phyloP scores from a whole-genome alignment of 2,888 invertebrate species.

The Deladenus siricidicola region DNA sequence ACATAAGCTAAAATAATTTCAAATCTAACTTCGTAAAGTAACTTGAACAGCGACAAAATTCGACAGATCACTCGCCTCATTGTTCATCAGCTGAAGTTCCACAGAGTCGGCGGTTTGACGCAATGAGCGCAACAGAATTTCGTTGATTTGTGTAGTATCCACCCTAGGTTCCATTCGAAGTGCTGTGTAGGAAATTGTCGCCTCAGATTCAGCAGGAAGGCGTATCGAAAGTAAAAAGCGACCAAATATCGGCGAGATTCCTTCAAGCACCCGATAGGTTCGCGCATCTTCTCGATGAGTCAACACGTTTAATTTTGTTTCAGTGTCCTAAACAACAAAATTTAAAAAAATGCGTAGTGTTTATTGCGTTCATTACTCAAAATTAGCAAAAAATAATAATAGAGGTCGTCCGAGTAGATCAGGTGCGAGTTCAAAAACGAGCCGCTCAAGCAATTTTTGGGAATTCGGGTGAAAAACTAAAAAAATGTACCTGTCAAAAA shows the following conservation, averaged over 20 bases:
- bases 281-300: background rate
- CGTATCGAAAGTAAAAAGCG: constrained; percentile 5
- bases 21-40: constrained; percentile 21
- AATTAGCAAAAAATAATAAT: no score
- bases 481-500: no score
- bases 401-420: no score
- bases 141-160: constrained; percentile 14
- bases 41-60: constrained; percentile 36
- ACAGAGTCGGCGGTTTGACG: background rate
- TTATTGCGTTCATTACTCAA: no score
- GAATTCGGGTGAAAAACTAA: no score
- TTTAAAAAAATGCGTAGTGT: no score
- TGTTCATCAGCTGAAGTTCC: constrained; percentile 8
- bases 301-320: background rate
- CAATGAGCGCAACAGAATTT: constrained; percentile 16
- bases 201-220: background rate
- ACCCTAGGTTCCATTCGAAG: constrained; percentile 2
- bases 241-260: constrained; percentile 8
- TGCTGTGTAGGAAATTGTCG: constrained; percentile 6
- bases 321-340: constrained; percentile 8
- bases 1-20: constrained; percentile 8
- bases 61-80: constrained; percentile 3
- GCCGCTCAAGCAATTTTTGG: no score
- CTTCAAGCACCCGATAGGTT: constrained; percentile 6
- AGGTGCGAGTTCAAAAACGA: no score